Evolutionary conservation across 2,888 invertebrate genomes (phyloP), one percentile per base, ranked within the genome.

Genomic region (Caenorhabditis sp.): DNA sequence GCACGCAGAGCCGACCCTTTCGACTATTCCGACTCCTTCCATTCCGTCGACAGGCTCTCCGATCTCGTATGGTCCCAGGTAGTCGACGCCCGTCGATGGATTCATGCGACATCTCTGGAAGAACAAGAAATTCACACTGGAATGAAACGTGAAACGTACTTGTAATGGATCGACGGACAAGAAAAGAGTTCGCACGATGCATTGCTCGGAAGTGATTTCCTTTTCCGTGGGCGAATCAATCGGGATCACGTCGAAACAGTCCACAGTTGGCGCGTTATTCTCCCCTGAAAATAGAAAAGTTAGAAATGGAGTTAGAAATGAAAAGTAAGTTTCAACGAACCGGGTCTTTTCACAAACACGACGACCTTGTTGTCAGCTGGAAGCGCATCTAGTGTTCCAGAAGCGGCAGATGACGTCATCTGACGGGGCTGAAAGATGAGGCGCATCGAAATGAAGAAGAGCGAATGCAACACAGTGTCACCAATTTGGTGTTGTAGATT

Each of bases 21-120:
- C 80, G 9, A 82, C 80, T 11, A 78, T 46, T 39, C 90, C 90
- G 8, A 90, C 83, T 6, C 90, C 90, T 56, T 87, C 88, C 30
- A 89, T 79, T n/a, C 90, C 90, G 24, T 83, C 79, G 0, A 90
- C 80, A 1, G 88, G 85, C 39, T 89, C 84, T 11, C 87, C 89
- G 7, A 89, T 53, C 59, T 84, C 80, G 85, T 89, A 89, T 4
- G 89, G 84, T 9, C 79, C 76, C 63, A 90, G 76, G 81, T 90
- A 90, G n/a, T 89, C 86, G 8, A 89, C 90, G 4, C 90, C 90
- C n/a, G 89, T 86, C 41, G 86, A 85, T 39, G 88, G 87, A 81
- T 90, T 90, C 89, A 90, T 89, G 3, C 89, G 83, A 78, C 90
- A 90, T 68, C 90, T 80, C 90, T 90, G 48, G 13, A 76, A 71